phyloP scores from a whole-genome alignment of 2,888 invertebrate species.

The Zhuqinia jingwanae region DNA sequence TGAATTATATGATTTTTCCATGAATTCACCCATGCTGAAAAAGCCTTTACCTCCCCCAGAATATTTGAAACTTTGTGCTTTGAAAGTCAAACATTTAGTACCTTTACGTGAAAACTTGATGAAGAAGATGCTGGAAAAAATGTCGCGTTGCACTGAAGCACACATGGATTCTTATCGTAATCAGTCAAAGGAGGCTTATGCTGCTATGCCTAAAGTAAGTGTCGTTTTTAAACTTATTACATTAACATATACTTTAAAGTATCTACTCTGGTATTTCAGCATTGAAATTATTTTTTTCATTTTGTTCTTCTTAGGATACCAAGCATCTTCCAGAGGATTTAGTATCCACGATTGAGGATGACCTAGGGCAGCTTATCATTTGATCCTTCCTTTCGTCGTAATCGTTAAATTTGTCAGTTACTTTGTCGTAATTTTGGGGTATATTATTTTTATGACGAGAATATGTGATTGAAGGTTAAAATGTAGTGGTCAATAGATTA shows the following conservation, averaged over 20 bases:
- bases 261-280: no score
- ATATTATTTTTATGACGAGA: no score
- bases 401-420: no score
- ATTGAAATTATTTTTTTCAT: conserved; percentile 15
- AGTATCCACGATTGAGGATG: conserved; percentile 49
- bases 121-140: conserved; percentile 66
- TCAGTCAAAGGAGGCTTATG: conserved; percentile 46
- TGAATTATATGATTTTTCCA: conserved; percentile 65
- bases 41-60: conserved; percentile 74
- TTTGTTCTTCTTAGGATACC: conserved; percentile 50
- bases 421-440: no score
- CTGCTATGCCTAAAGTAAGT: conserved; percentile 58
- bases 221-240: no score
- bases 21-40: conserved; percentile 67
- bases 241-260: no score
- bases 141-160: conserved; percentile 59
- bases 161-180: conserved; percentile 67
- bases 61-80: conserved; percentile 70
- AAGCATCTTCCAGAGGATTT: conserved; percentile 59
- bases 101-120: conserved; percentile 71
- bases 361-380: conserved; percentile 64
- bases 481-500: no score
- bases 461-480: no score
- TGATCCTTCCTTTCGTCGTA: conserved; percentile 42
- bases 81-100: conserved; percentile 76